Percentiles rank a stretch among this genome's conserved stretches.
Evolutionary conservation across 2,797 vertebrate species (phyloP).

Genomic region (Alca torda): DNA sequence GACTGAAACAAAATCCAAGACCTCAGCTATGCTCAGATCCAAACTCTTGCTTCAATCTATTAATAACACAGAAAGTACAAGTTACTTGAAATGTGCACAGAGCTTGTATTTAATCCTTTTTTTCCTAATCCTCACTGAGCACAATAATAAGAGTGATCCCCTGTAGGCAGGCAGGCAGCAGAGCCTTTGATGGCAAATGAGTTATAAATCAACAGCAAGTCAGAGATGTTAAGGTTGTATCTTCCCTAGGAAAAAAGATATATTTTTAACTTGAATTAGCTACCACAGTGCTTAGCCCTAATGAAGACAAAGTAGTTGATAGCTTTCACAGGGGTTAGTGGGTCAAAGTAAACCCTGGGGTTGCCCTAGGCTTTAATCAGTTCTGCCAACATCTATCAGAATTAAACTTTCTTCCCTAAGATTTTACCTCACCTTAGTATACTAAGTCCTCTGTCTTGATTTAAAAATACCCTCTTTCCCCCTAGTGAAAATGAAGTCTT

Average conservation of each 20-base stretch:
- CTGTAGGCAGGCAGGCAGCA: not conserved
- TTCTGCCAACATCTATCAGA: not conserved
- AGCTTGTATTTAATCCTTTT: not conserved
- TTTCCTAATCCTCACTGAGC: not conserved
- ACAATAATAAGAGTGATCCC: not conserved
- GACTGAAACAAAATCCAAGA: not conserved
- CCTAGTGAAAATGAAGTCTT: not conserved
- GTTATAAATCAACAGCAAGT: not conserved
- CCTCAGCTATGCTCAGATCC: not conserved
- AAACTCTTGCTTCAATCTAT: not conserved
- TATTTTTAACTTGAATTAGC: not conserved
- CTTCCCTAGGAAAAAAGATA: not conserved
- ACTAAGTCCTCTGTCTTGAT: not conserved
- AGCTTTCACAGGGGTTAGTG: not conserved
- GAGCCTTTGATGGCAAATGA: not conserved
- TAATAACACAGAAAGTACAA: not conserved
- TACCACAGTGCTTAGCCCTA: not conserved
- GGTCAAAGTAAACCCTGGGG: not conserved
- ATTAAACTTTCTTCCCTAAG: not conserved
- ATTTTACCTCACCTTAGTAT: not conserved
- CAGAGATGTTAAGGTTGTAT: not conserved
- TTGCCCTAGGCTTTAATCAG: not conserved
- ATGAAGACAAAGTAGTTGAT: conserved; percentile 31
- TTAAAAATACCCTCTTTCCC: not conserved
- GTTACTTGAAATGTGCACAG: not conserved